These are phyloP conservation scores for Malaclemys terrapin DNA, from an alignment of 2,113 vertebrate genomes.

Conservation along the genomic window DNA sequence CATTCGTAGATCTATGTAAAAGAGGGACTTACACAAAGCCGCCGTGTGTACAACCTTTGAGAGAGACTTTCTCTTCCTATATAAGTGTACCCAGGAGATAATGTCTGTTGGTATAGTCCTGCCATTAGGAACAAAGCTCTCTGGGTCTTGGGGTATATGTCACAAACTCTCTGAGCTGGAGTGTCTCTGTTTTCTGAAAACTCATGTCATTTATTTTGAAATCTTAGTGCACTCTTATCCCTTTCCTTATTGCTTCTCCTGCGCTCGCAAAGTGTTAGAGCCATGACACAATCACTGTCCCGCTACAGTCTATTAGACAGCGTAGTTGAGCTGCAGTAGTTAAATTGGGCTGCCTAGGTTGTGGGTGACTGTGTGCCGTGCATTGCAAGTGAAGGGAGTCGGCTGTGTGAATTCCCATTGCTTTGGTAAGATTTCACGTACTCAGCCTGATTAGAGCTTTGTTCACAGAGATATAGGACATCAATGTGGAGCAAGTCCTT, in stretches of 20 bases:
- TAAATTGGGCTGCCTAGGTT: no score
- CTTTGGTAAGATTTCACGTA: not conserved
- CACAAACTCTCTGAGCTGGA: not conserved
- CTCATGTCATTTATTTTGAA: not conserved
- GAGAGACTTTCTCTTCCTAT: not conserved
- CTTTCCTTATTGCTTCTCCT: not conserved
- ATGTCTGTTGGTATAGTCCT: not conserved
- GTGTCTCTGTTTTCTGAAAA: not conserved
- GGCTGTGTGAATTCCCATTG: not conserved
- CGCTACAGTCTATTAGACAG: no score
- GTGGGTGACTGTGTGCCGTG: not conserved
- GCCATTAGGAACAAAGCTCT: not conserved
- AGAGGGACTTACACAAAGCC: fast-evolving
- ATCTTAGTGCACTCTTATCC: not conserved
- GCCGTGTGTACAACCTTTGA: fast-evolving
- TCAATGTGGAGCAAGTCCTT: not conserved
- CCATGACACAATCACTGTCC: not conserved
- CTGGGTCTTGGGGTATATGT: not conserved
- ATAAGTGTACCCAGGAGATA: not conserved
- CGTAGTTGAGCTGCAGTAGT: not conserved
- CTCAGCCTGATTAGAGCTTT: not conserved
- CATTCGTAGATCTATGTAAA: not conserved
- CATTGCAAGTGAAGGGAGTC: not conserved
- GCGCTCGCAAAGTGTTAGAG: not conserved
- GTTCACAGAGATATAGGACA: not conserved